Evolutionary conservation across 2,797 vertebrate genomes (phyloP), one percentile per base, ranked within the genome.

Genomic region (Parauchenoglanis punctatus): DNA sequence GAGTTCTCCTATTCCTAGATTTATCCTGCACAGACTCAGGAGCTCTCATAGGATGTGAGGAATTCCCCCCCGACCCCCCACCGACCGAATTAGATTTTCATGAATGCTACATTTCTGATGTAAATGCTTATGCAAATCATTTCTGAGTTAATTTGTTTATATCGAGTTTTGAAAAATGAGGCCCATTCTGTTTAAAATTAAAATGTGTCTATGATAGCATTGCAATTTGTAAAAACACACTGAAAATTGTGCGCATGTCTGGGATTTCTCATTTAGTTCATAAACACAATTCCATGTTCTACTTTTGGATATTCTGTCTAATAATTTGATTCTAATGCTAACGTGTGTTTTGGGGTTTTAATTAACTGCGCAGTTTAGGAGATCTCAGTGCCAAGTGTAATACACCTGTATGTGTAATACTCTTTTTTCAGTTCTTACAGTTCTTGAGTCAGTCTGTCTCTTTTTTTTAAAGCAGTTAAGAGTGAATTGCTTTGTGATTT

Each of bases 351-450:
- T 18, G 5, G 12, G 49, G 25, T 28, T 56, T 31, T 35, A 35
- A 40, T 35, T 12, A 58, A 20, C 49, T 78, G 10, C 12, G 0
- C 18, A 40, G 18, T 63, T 46, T 17, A 44, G 44, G 4, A 40
- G 86, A 67, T 12, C 0, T 46, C 18, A 40, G 40, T 65, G 20
- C 28, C 12, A 61, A 81, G 40, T 68, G 23, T 44, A 81, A 84
- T 35, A 83, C 35, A 35, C 35, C 35, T 35, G 35, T 35, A 35
- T 35, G 35, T 35, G 35, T 35, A 35, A 35, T 35, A 35, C 35
- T 35, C 40, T 86, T 49, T 84, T 82, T 49, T 78, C 65, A 40
- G 40, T 49, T 87, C n/a, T 49, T 61, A 78, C n/a, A 85, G 65
- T 20, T 20, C 44, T 80, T 70, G 63, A 82, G 40, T 78, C 54